These are phyloP conservation scores for Conger conger DNA, from an alignment of 2,113 vertebrate genomes.

Conservation along the genomic window DNA sequence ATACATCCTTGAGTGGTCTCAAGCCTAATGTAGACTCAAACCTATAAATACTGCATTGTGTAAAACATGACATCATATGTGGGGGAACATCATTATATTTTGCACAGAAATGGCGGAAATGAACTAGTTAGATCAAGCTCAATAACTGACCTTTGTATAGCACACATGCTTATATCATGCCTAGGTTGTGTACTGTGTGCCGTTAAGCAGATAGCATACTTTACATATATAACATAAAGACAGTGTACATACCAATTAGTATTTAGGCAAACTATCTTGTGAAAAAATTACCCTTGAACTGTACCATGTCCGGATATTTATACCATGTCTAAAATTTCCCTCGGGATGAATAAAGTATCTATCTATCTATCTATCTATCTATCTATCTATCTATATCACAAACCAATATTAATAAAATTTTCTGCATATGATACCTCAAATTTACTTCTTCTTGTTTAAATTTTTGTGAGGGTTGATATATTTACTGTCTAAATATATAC, in stretches of 20 bases:
- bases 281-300: not conserved
- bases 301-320: not conserved
- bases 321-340: too few species aligned
- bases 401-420: not conserved
- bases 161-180: not conserved
- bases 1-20: not conserved
- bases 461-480: not conserved
- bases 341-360: too few species aligned
- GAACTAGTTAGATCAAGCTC: not conserved
- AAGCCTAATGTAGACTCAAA: not conserved
- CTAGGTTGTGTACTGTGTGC: too few species aligned
- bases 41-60: not conserved
- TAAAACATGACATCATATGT: too few species aligned
- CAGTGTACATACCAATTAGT: too few species aligned
- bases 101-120: not conserved
- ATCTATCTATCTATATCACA: too few species aligned
- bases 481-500: not conserved
- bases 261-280: too few species aligned
- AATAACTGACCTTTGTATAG: not conserved
- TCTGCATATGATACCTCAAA: not conserved
- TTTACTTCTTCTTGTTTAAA: not conserved
- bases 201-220: too few species aligned
- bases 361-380: too few species aligned
- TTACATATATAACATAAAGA: too few species aligned
- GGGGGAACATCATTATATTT: not conserved